phyloP scores from a whole-genome alignment of 2,113 vertebrate species.

The Athene cunicularia region DNA sequence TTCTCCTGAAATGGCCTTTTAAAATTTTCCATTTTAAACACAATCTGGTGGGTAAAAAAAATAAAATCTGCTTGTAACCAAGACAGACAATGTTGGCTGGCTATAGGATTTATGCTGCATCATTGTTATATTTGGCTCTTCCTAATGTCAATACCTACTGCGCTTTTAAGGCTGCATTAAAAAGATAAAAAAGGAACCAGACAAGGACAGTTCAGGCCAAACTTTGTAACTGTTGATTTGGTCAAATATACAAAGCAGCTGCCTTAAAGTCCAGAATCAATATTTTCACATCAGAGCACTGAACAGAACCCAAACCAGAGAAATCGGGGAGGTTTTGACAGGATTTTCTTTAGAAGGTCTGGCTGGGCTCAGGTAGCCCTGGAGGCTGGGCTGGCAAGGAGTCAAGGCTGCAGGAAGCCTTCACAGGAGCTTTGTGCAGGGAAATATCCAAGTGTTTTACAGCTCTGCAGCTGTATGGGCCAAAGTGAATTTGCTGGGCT shows the following conservation, averaged over 20 bases:
- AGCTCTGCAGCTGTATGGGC: not conserved
- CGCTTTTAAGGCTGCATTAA: not conserved
- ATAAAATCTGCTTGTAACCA: accelerated
- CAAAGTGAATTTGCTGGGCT: not conserved
- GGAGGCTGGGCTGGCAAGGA: not conserved
- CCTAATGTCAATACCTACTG: not conserved
- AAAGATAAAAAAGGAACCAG: constrained; percentile 4
- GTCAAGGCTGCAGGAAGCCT: constrained; percentile 14
- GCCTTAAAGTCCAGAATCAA: constrained; percentile 27
- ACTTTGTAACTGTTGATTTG: not conserved
- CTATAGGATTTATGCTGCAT: constrained; percentile 1
- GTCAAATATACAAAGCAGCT: not conserved
- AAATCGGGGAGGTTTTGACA: not conserved
- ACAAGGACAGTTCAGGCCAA: not conserved
- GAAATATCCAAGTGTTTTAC: not conserved
- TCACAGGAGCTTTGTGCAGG: not conserved
- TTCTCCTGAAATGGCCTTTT: not conserved
- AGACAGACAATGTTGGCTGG: not conserved
- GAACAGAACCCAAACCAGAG: constrained; percentile 19
- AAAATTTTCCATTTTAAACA: not conserved
- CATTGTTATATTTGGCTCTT: constrained; percentile 35
- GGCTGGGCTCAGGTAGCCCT: not conserved
- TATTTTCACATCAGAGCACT: not conserved
- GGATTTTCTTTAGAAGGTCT: constrained; percentile 3
- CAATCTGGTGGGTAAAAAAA: not conserved